phyloP scores from a whole-genome alignment of 1,140 invertebrate genomes.

The Platorchestia sp. region DNA sequence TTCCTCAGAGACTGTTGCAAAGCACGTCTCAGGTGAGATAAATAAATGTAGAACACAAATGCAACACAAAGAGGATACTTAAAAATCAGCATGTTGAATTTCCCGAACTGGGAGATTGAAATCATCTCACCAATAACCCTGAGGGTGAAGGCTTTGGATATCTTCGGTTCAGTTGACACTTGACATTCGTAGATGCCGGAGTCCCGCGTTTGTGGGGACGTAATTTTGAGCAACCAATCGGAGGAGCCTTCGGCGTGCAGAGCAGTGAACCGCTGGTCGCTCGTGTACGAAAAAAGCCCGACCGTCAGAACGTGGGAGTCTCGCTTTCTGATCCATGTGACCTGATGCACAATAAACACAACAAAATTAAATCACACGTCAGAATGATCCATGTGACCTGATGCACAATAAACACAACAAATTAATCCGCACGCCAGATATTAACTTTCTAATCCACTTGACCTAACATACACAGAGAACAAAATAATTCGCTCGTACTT shows the following conservation, averaged over 20 bases:
- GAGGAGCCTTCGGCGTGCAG: conserved; percentile 87
- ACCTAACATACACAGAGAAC: neutral
- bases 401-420: neutral
- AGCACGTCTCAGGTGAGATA: neutral
- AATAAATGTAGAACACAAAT: too few relatives aligned
- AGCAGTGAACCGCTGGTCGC: conserved; percentile 87
- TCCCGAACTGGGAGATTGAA: neutral
- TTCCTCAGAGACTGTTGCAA: neutral
- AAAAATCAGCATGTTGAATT: neutral
- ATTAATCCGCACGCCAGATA: neutral
- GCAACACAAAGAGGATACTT: neutral
- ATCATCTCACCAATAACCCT: conserved; percentile 69
- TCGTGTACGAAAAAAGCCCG: conserved; percentile 88
- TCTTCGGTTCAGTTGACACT: conserved; percentile 71
- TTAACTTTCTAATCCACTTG: neutral
- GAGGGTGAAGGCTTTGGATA: conserved; percentile 69
- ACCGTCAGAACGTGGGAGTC: conserved; percentile 91
- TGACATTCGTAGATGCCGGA: conserved; percentile 73
- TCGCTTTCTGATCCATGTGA: conserved; percentile 92
- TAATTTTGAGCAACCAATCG: conserved; percentile 91
- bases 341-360: conserved; percentile 73
- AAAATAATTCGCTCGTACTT: neutral
- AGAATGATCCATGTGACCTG: neutral
- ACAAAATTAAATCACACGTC: neutral
- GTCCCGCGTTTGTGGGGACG: conserved; percentile 87